Base-by-base conservation (phyloP, 2,797 vertebrate genomes). In the Pelochelys cantorii region DNA sequence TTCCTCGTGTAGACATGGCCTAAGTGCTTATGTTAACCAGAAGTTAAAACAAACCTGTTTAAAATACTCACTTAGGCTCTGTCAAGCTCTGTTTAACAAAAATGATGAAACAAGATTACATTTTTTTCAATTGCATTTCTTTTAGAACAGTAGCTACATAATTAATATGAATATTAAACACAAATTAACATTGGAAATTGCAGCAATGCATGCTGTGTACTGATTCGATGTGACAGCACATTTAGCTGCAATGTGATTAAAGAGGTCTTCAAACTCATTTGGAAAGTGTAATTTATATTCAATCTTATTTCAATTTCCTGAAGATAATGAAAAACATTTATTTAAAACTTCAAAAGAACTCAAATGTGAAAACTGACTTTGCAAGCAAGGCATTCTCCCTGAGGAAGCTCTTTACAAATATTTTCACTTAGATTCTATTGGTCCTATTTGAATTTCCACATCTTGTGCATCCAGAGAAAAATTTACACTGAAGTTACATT, bases 21-120 rank as follows among this genome's bases (percentile, higher is more conserved):
- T 0, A 59, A 86, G 55, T 29, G 23, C 20, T 92, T 86, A 59
- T 27, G n/a, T 59, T 83, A 87, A 20, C 65, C 2, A 4, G 86
- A 83, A 88, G 18, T 27, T n/a, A 71, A 93, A 85, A 3, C 4
- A 56, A 81, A 71, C 71, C 27, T 84, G 15, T 42, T 77, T 81
- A 8, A 90, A 91, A 91, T 53, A 79, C 0, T 2, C 7, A 85
- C 37, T 84, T 62, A 23, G 0, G 0, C n/a, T 2, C 1, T 62
- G 27, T 57, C 57, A 85, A 71, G 25, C 48, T 13, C 12, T 48
- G 53, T 18, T 17, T 54, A 53, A 85, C 23, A 84, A 81, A 81
- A 92, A 2, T 23, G 93, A 81, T 90, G 74, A 81, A 86, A 90
- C 1, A 25, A 79, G 53, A 93, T 74, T 86, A 57, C 23, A 68